These are phyloP conservation scores for Macrosiphum euphorbiae DNA, from an alignment of 2,888 invertebrate genomes.

Conservation along the genomic window DNA sequence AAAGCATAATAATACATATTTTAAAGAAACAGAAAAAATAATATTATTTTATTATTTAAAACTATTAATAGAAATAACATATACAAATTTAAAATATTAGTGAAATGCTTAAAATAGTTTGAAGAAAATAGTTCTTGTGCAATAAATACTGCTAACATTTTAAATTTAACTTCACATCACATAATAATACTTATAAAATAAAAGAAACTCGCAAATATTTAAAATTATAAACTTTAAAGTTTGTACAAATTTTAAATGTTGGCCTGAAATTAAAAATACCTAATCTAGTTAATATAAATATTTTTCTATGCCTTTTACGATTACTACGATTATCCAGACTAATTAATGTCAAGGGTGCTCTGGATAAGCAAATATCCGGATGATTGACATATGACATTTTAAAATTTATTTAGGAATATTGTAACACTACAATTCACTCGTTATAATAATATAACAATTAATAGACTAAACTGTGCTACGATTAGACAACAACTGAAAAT, in stretches of 20 bases:
- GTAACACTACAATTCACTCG: too few relatives aligned
- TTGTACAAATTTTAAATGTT: background rate
- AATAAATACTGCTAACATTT: background rate
- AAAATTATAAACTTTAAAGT: background rate
- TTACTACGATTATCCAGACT: too few relatives aligned
- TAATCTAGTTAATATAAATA: background rate
- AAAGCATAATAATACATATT: background rate
- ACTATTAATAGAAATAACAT: background rate
- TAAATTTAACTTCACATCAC: background rate
- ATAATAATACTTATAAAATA: background rate
- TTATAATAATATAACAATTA: too few relatives aligned
- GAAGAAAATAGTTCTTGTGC: background rate
- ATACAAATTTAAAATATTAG: background rate
- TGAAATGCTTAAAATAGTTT: background rate
- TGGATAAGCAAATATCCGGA: too few relatives aligned
- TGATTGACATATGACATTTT: too few relatives aligned
- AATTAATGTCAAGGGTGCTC: too few relatives aligned
- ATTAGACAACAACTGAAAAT: too few relatives aligned
- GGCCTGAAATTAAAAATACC: background rate
- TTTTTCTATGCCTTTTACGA: background rate
- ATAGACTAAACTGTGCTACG: too few relatives aligned
- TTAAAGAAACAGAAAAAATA: background rate
- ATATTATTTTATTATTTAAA: conserved; percentile 1
- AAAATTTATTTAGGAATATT: too few relatives aligned
- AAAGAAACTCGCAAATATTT: background rate